Conservation (phyloP, 2,888 invertebrate species). For the Perithous albicinctus region DNA sequence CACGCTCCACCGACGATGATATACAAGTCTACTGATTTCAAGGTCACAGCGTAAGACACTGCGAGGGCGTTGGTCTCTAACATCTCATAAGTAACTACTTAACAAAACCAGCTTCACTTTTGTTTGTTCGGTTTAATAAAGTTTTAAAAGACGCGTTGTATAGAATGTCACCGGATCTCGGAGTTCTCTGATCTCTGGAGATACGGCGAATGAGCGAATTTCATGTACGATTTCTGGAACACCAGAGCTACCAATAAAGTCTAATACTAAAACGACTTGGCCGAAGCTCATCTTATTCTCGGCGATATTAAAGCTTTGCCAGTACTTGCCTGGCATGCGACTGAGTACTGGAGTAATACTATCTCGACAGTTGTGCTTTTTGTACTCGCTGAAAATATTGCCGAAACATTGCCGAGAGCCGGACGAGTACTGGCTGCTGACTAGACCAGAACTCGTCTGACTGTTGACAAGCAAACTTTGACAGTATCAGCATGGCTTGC, state of each 20-base stretch:
- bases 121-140: not conserved
- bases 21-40: slow-evolving; percentile 23
- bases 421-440: not conserved
- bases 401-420: not conserved
- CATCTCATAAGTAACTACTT: not conserved
- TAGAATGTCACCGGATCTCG: no score
- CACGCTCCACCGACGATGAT: slow-evolving; percentile 54
- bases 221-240: no score
- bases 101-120: not conserved
- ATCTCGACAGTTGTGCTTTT: no score
- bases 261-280: no score
- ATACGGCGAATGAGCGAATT: no score
- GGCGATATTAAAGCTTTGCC: no score
- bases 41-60: slow-evolving; percentile 16
- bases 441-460: not conserved
- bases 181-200: no score
- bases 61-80: not conserved
- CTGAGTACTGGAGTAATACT: no score
- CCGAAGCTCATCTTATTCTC: no score
- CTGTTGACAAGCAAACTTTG: not conserved
- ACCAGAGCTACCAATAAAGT: no score
- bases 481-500: not conserved
- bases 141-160: not conserved
- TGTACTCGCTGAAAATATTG: not conserved
- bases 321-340: no score